Evolutionary conservation across 2,888 invertebrate genomes (phyloP).

Genomic region (Limulus polyphemus): DNA sequence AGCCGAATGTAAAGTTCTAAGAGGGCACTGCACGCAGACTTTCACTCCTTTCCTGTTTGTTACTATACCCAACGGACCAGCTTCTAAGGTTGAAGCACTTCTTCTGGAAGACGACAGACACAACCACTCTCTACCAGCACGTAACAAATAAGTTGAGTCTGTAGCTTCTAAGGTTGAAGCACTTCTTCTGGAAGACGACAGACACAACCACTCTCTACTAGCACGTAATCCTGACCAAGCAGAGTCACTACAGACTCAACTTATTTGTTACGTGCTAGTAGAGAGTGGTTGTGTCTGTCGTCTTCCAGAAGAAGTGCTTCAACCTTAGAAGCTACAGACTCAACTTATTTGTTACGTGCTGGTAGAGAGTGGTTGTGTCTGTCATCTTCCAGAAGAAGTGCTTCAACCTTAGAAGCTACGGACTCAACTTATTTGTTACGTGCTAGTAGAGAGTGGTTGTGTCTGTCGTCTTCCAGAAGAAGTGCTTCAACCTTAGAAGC

Average conservation of each 20-base stretch:
- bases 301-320: slow-evolving; percentile 7
- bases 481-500: no score
- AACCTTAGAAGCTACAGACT: no score
- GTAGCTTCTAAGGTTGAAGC: no score
- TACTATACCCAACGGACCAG: slow-evolving; percentile 78
- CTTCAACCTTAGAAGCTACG: no score
- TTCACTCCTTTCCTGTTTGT: slow-evolving; percentile 82
- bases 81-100: no score
- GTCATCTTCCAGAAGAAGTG: slow-evolving; percentile 42
- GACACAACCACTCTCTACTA: slow-evolving; percentile 87
- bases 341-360: no score
- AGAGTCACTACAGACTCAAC: no score
- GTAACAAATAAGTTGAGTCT: no score
- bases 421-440: no score
- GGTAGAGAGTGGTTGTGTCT: slow-evolving; percentile 87
- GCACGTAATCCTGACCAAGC: slow-evolving; percentile 85
- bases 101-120: slow-evolving; percentile 49
- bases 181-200: slow-evolving; percentile 46
- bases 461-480: slow-evolving; percentile 48
- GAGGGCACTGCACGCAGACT: slow-evolving; percentile 82
- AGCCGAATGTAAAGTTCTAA: slow-evolving; percentile 72
- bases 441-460: slow-evolving; percentile 88
- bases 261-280: slow-evolving; percentile 83
- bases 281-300: slow-evolving; percentile 87
- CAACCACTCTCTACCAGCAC: slow-evolving; percentile 92